phyloP scores from a whole-genome alignment of 2,797 vertebrate species.

The Lagodon rhomboides region DNA sequence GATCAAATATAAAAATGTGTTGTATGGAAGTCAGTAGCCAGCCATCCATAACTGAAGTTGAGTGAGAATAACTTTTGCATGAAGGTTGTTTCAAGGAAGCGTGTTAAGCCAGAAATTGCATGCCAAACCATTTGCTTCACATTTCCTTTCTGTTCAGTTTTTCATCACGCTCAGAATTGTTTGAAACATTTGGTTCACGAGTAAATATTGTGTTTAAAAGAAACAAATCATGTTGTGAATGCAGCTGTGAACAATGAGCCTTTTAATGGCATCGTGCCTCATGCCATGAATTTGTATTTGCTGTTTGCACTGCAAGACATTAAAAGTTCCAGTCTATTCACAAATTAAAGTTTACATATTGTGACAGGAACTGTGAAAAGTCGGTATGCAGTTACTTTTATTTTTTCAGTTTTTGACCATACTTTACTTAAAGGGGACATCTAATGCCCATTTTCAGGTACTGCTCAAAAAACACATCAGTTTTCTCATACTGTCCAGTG shows the following conservation, averaged over 20 bases:
- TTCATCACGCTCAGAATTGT: conserved; percentile 12
- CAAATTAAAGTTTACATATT: neutral
- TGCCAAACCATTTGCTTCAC: conserved; percentile 39
- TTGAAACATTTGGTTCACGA: conserved; percentile 31
- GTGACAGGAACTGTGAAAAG: neutral
- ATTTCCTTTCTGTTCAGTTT: conserved; percentile 27
- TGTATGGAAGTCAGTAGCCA: conserved; percentile 79
- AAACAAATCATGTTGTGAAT: conserved; percentile 44
- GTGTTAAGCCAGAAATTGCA: conserved; percentile 50
- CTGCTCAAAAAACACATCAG: too few species aligned
- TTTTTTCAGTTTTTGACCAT: neutral
- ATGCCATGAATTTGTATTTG: conserved; percentile 14
- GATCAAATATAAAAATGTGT: conserved; percentile 83
- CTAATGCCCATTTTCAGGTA: too few species aligned
- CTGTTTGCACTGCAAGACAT: conserved; percentile 19
- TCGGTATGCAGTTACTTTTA: neutral
- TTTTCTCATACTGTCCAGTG: too few species aligned
- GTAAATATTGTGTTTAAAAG: conserved; percentile 40
- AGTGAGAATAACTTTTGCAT: conserved; percentile 75
- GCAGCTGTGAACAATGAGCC: conserved; percentile 37
- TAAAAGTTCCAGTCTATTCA: conserved; percentile 1
- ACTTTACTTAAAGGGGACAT: neutral
- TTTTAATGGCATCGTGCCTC: conserved; percentile 18
- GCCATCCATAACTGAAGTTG: conserved; percentile 71
- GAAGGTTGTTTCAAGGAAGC: conserved; percentile 79